Conservation (phyloP, 2,797 vertebrate species). For the Halcyon leucocephala region DNA sequence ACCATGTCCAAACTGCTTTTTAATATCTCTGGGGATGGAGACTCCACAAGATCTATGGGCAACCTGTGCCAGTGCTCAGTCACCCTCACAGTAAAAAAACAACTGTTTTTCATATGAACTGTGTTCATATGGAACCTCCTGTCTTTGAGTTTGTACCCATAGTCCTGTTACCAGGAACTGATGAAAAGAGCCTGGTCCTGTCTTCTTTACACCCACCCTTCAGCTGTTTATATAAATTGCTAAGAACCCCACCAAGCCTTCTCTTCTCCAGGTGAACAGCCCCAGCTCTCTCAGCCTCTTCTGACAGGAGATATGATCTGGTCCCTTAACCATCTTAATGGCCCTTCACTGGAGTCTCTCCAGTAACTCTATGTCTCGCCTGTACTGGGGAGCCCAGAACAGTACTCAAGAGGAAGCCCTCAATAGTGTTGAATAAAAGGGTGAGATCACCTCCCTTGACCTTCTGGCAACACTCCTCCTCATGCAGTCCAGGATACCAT, state of each 20-base stretch:
- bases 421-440: neutral
- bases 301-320: neutral
- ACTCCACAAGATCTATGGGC: fast-evolving
- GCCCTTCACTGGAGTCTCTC: neutral
- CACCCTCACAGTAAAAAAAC: neutral
- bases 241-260: neutral
- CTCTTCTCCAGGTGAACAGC: neutral
- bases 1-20: neutral
- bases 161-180: neutral
- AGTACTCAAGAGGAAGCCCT: neutral
- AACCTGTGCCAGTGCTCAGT: neutral
- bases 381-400: neutral
- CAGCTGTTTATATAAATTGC: neutral
- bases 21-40: neutral
- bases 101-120: neutral
- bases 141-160: neutral
- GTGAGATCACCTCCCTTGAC: neutral
- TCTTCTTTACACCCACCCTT: neutral
- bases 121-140: neutral
- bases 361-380: neutral
- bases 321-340: neutral
- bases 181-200: neutral
- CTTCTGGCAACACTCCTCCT: neutral
- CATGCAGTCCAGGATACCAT: neutral
- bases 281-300: neutral